A percentile compares a stretch with the other conserved stretches of the same genome.
phyloP scores from a whole-genome alignment of 2,888 invertebrate species.

The Camponotus fellah region DNA sequence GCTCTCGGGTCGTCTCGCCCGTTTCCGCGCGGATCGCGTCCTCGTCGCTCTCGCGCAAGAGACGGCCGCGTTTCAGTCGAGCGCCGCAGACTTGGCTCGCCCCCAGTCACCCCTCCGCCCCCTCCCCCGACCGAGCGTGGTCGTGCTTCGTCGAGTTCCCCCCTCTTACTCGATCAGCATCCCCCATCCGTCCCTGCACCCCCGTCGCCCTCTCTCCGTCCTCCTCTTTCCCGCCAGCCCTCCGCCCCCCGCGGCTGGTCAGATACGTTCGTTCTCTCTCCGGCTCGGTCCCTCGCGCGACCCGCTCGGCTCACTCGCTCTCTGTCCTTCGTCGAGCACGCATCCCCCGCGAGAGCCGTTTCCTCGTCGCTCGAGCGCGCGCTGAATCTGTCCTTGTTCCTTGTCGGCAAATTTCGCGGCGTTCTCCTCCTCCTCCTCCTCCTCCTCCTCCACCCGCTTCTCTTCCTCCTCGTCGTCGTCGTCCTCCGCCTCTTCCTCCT shows the following conservation, averaged over 20 bases:
- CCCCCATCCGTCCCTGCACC: slow-evolving; percentile 63
- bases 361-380: slow-evolving; percentile 72
- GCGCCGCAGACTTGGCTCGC: slow-evolving; percentile 78
- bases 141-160: slow-evolving; percentile 52
- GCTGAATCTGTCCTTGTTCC: slow-evolving; percentile 78
- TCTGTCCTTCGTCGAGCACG: slow-evolving; percentile 74
- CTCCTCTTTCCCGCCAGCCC: slow-evolving; percentile 52
- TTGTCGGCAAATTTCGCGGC: slow-evolving; percentile 84
- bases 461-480: slow-evolving; percentile 64
- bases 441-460: slow-evolving; percentile 58
- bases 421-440: slow-evolving; percentile 74
- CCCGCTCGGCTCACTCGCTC: slow-evolving; percentile 70
- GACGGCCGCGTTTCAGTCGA: slow-evolving; percentile 72
- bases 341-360: slow-evolving; percentile 77
- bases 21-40: slow-evolving; percentile 64
- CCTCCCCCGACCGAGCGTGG: slow-evolving; percentile 4
- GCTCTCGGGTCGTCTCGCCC: slow-evolving; percentile 60
- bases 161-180: slow-evolving; percentile 53
- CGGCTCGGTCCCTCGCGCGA: slow-evolving; percentile 61
- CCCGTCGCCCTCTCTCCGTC: slow-evolving; percentile 49
- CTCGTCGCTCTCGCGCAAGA: slow-evolving; percentile 65
- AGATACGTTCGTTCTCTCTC: slow-evolving; percentile 58
- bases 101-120: slow-evolving; percentile 55
- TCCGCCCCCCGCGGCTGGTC: slow-evolving; percentile 67
- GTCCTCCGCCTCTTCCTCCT: slow-evolving; percentile 63